Base-by-base conservation (phyloP, 2,113 vertebrate species). In the Mustela nigripes region DNA sequence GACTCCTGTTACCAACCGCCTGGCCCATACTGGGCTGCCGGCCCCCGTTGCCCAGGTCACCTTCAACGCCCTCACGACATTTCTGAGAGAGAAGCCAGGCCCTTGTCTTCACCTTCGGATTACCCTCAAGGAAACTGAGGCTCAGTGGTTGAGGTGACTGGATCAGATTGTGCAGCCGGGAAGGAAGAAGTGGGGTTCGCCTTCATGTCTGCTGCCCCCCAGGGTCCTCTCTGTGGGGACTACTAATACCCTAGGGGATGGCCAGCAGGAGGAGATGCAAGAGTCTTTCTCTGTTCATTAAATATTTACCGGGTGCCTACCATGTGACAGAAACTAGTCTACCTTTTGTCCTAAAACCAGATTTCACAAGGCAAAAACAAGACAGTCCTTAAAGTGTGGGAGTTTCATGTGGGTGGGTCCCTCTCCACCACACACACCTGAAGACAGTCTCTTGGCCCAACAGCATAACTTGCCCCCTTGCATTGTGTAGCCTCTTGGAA, bases 321-420 rank as follows among this genome's bases (percentile, higher is more conserved):
- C 83, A 2, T 76, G 15, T 85, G 42, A 18, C 9, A 5, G 26
- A 2, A 85, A 22, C 21, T 85, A 1, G 50, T 60, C 11, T 63
- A 53, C 56, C 56, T 97, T 63, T 85, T 90, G 21, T 86, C 79
- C 45, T 74, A 42, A 89, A 92, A 65, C 71, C 67, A 65, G 42
- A 86, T 74, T 82, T 85, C 69, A 60, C 84, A 95, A 71, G 26
- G 6, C 50, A 78, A 92, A 60, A 60, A 85, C 92, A 19, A 18
- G 21, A 67, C 6, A 63, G 50, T 92, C 65, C 10, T 81, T 63
- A 19, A 97, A 94, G n/a, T 58, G 5, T 48, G 50, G 24, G 53
- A 63, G n/a, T 79, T 91, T n/a, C 71, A 14, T 5, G 18, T 0
- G 81, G 11, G 19, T 33, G 24, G 24, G 5, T 39, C 58, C 21